phyloP scores from a whole-genome alignment of 2,113 vertebrate species.

The Stigmatopora argus region DNA sequence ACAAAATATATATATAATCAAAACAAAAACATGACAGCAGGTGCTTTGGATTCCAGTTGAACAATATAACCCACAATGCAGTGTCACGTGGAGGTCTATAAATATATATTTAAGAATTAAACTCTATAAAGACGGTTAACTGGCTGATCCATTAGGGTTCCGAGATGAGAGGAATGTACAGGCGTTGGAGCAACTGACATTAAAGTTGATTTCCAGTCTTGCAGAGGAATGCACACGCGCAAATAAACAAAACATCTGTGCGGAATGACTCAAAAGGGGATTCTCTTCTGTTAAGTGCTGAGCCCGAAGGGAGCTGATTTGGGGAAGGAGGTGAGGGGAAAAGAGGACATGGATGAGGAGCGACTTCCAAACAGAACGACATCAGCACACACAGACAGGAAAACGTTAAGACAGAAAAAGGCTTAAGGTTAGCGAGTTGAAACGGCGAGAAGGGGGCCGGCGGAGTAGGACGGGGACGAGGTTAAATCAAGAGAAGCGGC shows the following conservation, averaged over 20 bases:
- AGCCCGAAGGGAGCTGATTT: constrained; percentile 44
- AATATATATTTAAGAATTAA: constrained; percentile 3
- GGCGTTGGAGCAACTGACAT: constrained; percentile 59
- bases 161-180: constrained; percentile 65
- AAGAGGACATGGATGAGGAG: constrained; percentile 34
- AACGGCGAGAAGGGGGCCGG: constrained; percentile 35
- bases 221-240: not conserved
- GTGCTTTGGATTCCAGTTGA: constrained; percentile 65
- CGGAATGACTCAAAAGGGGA: not conserved
- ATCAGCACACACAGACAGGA: constrained; percentile 38
- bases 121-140: constrained; percentile 42
- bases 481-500: constrained; percentile 65
- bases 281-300: constrained; percentile 45
- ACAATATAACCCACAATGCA: constrained; percentile 54
- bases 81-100: constrained; percentile 15
- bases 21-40: constrained; percentile 31
- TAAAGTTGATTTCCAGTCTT: constrained; percentile 60
- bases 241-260: constrained; percentile 3
- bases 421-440: constrained; percentile 29
- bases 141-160: constrained; percentile 38
- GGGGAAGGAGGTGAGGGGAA: constrained; percentile 41
- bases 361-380: constrained; percentile 40
- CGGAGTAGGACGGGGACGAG: not conserved
- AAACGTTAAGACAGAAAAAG: constrained; percentile 18
- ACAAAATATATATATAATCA: not conserved